A percentile compares a stretch with the other conserved stretches of the same genome.
Evolutionary conservation across 2,888 invertebrate species (phyloP).

Genomic region (Asteroscopus sphinx): DNA sequence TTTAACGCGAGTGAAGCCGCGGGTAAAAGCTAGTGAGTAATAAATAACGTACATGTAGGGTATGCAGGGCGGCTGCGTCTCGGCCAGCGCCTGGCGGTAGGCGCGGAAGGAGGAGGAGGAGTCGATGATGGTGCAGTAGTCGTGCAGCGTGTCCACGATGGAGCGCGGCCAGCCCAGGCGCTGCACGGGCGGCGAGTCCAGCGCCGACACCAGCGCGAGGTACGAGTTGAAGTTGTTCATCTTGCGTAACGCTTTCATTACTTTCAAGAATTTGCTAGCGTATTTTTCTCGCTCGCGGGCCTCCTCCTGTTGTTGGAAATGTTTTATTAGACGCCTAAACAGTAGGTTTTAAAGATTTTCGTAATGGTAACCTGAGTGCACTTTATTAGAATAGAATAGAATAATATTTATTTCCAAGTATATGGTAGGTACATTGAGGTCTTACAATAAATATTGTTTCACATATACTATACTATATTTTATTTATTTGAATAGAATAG

Average conservation of each 20-base stretch:
- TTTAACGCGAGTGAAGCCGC: too few species aligned
- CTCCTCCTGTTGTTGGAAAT: conserved; percentile 88
- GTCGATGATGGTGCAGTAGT: conserved; percentile 98
- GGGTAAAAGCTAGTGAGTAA: not conserved
- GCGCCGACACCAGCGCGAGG: conserved; percentile 97
- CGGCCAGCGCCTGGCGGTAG: conserved; percentile 98
- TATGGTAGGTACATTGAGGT: too few species aligned
- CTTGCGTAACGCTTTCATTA: conserved; percentile 99
- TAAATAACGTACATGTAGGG: conserved; percentile 97
- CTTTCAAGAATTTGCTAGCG: conserved; percentile 98
- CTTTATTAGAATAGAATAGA: too few species aligned
- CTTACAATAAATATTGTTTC: too few species aligned
- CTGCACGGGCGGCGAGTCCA: conserved; percentile 98
- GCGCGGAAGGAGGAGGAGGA: conserved; percentile 99
- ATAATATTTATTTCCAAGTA: too few species aligned
- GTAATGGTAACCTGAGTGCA: too few species aligned
- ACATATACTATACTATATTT: too few species aligned
- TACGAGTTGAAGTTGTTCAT: conserved; percentile 99
- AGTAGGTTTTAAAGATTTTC: not conserved
- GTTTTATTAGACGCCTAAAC: not conserved
- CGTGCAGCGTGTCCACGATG: conserved; percentile 97
- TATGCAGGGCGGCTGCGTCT: conserved; percentile 99
- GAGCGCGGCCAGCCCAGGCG: conserved; percentile 98
- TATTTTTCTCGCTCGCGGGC: conserved; percentile 98
- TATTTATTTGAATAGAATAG: too few species aligned